Conservation (phyloP, 2,888 invertebrate species). For the Yponomeuta sedellus region DNA sequence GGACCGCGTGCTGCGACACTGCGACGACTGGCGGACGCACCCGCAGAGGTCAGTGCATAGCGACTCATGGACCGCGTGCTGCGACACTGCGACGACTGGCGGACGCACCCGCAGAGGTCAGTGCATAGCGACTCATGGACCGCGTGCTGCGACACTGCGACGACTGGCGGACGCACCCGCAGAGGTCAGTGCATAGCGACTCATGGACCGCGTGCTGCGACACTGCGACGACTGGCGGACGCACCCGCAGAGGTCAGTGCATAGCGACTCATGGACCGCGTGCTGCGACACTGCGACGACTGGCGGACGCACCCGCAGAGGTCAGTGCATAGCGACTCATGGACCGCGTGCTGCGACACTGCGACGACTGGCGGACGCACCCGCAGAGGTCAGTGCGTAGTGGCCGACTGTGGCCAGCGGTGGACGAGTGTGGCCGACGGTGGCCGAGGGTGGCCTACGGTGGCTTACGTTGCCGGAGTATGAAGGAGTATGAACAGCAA, state of each 20-base stretch:
- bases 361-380: slow-evolving; percentile 29
- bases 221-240: slow-evolving; percentile 38
- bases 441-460: too few species aligned
- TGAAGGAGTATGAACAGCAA: too few species aligned
- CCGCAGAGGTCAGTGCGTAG: neutral
- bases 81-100: slow-evolving; percentile 41
- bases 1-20: slow-evolving; percentile 45
- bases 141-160: slow-evolving; percentile 53
- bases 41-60: neutral
- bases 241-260: neutral
- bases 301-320: neutral
- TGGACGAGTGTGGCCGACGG: neutral
- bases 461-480: too few species aligned
- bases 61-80: slow-evolving; percentile 45
- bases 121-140: slow-evolving; percentile 33
- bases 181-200: slow-evolving; percentile 24
- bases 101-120: neutral
- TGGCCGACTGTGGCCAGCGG: slow-evolving; percentile 24
- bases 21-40: slow-evolving; percentile 29
- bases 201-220: slow-evolving; percentile 42
- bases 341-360: slow-evolving; percentile 45
- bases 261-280: slow-evolving; percentile 36
- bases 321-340: slow-evolving; percentile 33
- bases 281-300: slow-evolving; percentile 50
- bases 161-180: neutral